Percentiles rank a stretch among this genome's conserved stretches.
Evolutionary conservation across 1,140 invertebrate genomes (phyloP).

Genomic region (Archivesica marissinica): DNA sequence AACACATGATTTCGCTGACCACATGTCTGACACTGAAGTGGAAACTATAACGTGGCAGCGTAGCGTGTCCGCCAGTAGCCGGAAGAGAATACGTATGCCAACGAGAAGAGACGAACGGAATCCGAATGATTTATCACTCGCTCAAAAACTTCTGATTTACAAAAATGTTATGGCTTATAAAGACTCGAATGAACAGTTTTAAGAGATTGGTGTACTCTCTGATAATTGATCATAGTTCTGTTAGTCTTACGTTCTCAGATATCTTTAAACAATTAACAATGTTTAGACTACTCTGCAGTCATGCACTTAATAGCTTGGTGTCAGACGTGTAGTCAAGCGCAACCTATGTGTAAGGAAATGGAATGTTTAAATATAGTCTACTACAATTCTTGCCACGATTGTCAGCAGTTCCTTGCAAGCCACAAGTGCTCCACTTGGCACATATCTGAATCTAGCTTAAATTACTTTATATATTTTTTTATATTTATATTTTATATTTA

Average conservation of each 20-base stretch:
- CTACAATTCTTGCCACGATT: no score
- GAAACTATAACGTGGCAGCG: not conserved
- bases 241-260: no score
- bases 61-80: not conserved
- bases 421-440: conserved; percentile 30
- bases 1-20: conserved; percentile 1
- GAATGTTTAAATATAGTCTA: no score
- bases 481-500: no score
- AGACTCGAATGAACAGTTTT: conserved; percentile 9
- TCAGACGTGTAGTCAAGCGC: conserved; percentile 15
- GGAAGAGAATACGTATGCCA: not conserved
- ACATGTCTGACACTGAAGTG: conserved; percentile 27
- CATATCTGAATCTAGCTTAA: no score
- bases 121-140: conserved; percentile 23
- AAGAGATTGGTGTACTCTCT: no score
- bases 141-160: conserved; percentile 34
- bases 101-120: conserved; percentile 14
- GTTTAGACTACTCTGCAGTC: no score
- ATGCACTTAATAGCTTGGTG: no score
- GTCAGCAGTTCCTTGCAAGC: no score
- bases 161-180: conserved; percentile 33
- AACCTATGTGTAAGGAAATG: no score
- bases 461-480: no score
- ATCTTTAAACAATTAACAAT: no score
- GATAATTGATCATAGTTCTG: not conserved